Base-by-base conservation (phyloP, 2,113 vertebrate genomes). In the Tetrao urogallus region DNA sequence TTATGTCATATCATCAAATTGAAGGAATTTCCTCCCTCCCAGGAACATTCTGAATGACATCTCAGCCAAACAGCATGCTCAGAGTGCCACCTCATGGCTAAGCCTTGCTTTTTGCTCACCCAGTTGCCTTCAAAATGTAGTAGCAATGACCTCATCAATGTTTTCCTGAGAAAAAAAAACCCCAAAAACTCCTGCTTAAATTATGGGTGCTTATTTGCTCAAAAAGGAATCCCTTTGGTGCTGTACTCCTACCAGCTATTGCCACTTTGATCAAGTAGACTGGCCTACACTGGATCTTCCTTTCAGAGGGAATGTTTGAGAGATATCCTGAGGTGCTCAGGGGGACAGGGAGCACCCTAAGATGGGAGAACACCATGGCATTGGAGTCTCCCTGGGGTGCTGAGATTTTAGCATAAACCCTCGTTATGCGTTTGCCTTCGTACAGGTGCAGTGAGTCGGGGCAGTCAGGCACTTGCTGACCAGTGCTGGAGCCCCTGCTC, bases 1-100 rank as follows among this genome's bases (percentile, higher is more conserved):
- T 95, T 45, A 77, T 93, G 94, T 84, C 90, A 27, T 86, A 36
- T 79, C 88, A 58, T 2, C 76, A 70, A 94, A 94, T 73, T 11
- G 76, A 84, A 90, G 95, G 92, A 93, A 93, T 95, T 94, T 95
- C 94, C 91, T 95, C 43, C 83, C 90, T 40, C 47, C 52, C 45
- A 32, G 63, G 66, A 90, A 20, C 27, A 27, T 3, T 67, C 32
- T 52, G 78, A 70, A 58, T 12, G 82, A 22, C 30, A 28, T 32
- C 66, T 42, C 57, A 1, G 47, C 73, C 57, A 50, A 94, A 90
- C 73, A 86, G 74, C 80, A 61, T 93, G 92, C 92, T 93, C 76
- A 73, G 94, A 96, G 93, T 95, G 96, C 95, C 96, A 95, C 86
- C 96, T 95, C 48, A 94, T 94, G 96, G 95, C 77, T 20, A 24